Evolutionary conservation across 2,888 invertebrate genomes (phyloP).

Genomic region (Aporophyla lueneburgensis): DNA sequence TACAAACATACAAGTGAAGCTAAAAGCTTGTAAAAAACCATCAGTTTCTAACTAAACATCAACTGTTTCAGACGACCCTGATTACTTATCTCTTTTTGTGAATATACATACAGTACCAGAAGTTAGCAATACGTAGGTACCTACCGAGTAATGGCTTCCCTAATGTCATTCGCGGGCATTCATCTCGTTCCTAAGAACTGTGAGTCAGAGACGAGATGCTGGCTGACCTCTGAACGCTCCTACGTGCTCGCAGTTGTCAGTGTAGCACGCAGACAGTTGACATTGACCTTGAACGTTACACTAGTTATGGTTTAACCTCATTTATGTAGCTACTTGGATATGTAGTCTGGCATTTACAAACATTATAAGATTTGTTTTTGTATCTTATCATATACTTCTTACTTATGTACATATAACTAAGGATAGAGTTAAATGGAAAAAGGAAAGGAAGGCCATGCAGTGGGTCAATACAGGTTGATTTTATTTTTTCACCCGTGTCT

Average conservation of each 20-base stretch:
- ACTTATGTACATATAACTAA: no score
- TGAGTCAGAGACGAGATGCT: slow-evolving; percentile 55
- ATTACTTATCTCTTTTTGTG: no score
- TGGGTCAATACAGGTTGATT: no score
- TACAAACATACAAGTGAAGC: no score
- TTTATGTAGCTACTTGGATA: neutral
- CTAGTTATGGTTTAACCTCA: slow-evolving; percentile 10
- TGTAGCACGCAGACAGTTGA: slow-evolving; percentile 3
- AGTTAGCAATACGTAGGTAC: neutral
- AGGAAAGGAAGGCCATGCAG: no score
- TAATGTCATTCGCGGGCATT: slow-evolving; percentile 54
- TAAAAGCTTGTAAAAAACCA: no score
- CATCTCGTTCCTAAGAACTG: slow-evolving; percentile 60
- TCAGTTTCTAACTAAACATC: no score
- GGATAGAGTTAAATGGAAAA: no score
- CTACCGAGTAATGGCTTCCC: no score
- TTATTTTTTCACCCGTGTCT: no score
- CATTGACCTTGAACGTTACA: slow-evolving; percentile 36
- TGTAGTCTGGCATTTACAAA: neutral
- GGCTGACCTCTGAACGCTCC: slow-evolving; percentile 47
- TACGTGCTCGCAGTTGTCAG: slow-evolving; percentile 38
- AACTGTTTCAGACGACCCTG: no score
- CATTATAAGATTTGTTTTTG: neutral
- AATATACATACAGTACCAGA: neutral
- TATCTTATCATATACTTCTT: no score